phyloP scores from a whole-genome alignment of 2,113 vertebrate species.

The Cryptotis parvus region DNA sequence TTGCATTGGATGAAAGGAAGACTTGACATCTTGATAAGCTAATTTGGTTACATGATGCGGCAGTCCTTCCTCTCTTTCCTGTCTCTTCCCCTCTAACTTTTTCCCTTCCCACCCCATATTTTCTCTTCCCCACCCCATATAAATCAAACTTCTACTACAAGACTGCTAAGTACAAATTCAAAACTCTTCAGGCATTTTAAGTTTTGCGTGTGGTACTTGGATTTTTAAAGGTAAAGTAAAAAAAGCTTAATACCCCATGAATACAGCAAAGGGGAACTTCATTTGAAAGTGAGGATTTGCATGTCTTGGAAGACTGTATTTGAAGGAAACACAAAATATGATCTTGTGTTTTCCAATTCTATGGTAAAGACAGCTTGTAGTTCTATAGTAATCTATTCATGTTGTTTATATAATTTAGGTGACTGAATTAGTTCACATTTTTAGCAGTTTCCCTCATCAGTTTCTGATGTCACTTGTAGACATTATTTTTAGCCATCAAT shows the following conservation, averaged over 20 bases:
- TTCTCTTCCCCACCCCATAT: not conserved
- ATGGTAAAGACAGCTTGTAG: not conserved
- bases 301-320: not conserved
- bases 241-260: not conserved
- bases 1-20: constrained; percentile 72
- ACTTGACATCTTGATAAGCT: constrained; percentile 71
- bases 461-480: constrained; percentile 43
- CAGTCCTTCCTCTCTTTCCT: not conserved
- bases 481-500: constrained; percentile 60
- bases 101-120: not conserved
- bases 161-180: constrained; percentile 27
- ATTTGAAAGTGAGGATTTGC: constrained; percentile 49
- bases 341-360: constrained; percentile 31
- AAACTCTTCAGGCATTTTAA: constrained; percentile 45
- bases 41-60: constrained; percentile 62
- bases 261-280: constrained; percentile 29
- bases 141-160: constrained; percentile 33
- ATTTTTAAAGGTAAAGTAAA: constrained; percentile 39
- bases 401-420: constrained; percentile 33
- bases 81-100: not conserved
- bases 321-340: constrained; percentile 40
- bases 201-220: constrained; percentile 30
- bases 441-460: constrained; percentile 38
- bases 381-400: not conserved
- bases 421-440: constrained; percentile 51